Conservation (phyloP, 2,888 invertebrate genomes). For the Drosophila limbata region DNA sequence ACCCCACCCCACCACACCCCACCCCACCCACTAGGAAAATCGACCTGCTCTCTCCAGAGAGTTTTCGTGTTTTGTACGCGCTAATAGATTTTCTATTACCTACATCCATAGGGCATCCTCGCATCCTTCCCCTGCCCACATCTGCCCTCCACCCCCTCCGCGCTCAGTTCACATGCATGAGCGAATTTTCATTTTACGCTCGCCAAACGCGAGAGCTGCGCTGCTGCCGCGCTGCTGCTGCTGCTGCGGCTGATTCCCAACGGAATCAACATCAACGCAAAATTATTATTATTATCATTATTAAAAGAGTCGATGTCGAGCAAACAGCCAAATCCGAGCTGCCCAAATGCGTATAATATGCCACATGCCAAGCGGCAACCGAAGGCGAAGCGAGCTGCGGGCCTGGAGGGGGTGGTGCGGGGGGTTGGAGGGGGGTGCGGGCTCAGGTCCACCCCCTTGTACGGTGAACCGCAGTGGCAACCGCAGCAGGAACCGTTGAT, state of each 20-base stretch:
- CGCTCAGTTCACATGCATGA: constrained; percentile 68
- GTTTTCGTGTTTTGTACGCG: constrained; percentile 54
- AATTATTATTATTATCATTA: constrained; percentile 74
- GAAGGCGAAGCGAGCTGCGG: background rate
- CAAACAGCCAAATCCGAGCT: constrained; percentile 45
- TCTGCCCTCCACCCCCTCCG: background rate
- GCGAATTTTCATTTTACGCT: constrained; percentile 75
- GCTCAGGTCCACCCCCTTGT: background rate
- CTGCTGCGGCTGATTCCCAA: constrained; percentile 45
- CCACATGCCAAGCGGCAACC: constrained; percentile 51
- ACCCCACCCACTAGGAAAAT: background rate
- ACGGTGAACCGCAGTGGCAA: constrained; percentile 5
- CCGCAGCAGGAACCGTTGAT: constrained; percentile 44
- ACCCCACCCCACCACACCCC: background rate
- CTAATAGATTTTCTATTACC: constrained; percentile 80
- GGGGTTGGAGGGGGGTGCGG: background rate
- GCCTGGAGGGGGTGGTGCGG: background rate
- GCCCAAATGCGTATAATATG: constrained; percentile 66
- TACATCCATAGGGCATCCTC: constrained; percentile 31
- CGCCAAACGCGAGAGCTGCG: constrained; percentile 10
- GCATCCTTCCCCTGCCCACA: background rate
- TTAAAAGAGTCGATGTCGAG: constrained; percentile 66
- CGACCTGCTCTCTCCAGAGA: constrained; percentile 43
- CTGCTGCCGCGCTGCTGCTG: background rate
- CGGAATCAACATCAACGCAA: constrained; percentile 61